Percentiles rank a stretch among this genome's conserved stretches.
phyloP scores from a whole-genome alignment of 2,888 invertebrate genomes.

The Serrognathus titanus region DNA sequence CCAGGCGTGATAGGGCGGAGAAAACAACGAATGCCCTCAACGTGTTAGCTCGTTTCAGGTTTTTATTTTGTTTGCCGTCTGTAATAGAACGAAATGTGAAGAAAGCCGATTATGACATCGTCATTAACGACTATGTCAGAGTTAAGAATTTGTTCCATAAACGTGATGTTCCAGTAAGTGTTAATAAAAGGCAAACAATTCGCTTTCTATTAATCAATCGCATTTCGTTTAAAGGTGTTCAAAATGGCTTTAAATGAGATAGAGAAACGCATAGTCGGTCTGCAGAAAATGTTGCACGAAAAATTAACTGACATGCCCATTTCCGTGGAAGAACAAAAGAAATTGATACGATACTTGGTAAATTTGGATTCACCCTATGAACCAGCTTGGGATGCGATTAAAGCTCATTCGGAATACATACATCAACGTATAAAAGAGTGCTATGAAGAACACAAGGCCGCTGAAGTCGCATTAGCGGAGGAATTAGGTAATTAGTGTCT shows the following conservation, averaged over 20 bases:
- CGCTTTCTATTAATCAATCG: not conserved
- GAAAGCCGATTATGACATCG: constrained; percentile 93
- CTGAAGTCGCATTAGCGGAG: constrained; percentile 38
- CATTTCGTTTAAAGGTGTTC: constrained; percentile 60
- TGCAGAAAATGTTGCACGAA: constrained; percentile 75
- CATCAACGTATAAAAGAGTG: constrained; percentile 63
- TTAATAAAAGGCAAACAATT: not conserved
- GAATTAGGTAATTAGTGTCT: not conserved
- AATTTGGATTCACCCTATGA: constrained; percentile 77
- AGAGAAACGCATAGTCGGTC: constrained; percentile 78
- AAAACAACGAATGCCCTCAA: constrained; percentile 92
- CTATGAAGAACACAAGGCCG: constrained; percentile 60
- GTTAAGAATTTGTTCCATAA: constrained; percentile 94
- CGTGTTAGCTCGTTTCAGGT: constrained; percentile 88
- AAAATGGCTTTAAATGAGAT: constrained; percentile 88
- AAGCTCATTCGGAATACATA: constrained; percentile 77
- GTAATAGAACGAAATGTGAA: constrained; percentile 91
- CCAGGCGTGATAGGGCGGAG: constrained; percentile 91
- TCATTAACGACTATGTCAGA: constrained; percentile 95
- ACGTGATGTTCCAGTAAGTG: constrained; percentile 75
- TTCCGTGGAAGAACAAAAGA: constrained; percentile 91
- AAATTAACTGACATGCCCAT: constrained; percentile 89
- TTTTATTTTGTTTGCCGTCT: constrained; percentile 92
- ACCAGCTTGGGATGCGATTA: constrained; percentile 95
- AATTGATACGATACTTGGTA: constrained; percentile 82